A percentile compares a stretch with the other conserved stretches of the same genome.
Evolutionary conservation across 1,140 invertebrate species (phyloP).

Genomic region (Chelonus insularis): DNA sequence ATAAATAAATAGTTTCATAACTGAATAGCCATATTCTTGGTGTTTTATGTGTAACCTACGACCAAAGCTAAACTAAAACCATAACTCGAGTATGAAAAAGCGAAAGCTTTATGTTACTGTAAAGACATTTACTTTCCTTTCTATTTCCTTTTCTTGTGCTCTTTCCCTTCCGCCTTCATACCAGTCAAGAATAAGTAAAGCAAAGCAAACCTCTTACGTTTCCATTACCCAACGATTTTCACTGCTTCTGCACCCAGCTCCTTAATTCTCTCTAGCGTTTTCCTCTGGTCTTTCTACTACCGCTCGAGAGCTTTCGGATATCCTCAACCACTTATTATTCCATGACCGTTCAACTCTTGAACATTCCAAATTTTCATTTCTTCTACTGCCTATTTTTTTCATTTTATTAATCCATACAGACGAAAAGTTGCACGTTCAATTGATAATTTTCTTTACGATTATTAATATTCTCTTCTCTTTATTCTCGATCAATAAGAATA

Average conservation of each 20-base stretch:
- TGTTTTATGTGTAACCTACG: no score
- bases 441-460: no score
- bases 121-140: conserved; percentile 1
- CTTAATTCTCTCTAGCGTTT: conserved; percentile 23
- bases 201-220: conserved; percentile 31
- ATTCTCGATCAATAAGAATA: no score
- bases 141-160: background rate
- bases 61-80: no score
- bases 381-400: no score
- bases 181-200: conserved; percentile 29
- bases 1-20: no score
- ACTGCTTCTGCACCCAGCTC: conserved; percentile 10
- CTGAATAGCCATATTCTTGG: no score
- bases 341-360: conserved; percentile 18
- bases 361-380: no score
- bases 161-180: background rate
- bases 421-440: no score
- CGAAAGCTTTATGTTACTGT: background rate
- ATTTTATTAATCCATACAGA: no score
- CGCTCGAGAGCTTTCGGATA: conserved; percentile 6
- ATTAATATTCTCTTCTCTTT: no score
- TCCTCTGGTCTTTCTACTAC: conserved; percentile 7
- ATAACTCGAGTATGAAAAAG: no score
- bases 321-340: conserved; percentile 23
- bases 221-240: conserved; percentile 25